phyloP scores from a whole-genome alignment of 2,113 vertebrate genomes.

The Antennarius striatus region DNA sequence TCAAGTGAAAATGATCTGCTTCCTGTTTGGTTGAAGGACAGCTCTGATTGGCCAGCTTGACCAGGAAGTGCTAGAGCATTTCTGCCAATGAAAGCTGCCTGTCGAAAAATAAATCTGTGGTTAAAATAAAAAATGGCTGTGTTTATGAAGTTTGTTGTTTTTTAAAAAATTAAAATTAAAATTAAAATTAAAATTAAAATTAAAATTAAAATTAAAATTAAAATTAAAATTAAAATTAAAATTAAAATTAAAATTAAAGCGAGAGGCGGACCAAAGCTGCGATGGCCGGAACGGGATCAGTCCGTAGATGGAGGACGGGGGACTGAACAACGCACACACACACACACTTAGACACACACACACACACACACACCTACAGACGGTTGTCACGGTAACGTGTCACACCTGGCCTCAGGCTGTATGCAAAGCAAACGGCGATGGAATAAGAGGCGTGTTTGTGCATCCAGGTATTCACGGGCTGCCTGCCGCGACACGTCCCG shows the following conservation, averaged over 20 bases:
- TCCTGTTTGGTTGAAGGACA: background rate
- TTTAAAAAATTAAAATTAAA: no score
- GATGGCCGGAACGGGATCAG: background rate
- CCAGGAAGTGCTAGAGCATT: background rate
- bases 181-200: no score
- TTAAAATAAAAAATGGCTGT: no score
- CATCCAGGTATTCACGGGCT: background rate
- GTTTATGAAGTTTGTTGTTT: no score
- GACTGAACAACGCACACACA: conserved; percentile 10
- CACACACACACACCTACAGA: conserved; percentile 3
- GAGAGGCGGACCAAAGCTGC: background rate
- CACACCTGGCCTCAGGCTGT: conserved; percentile 41
- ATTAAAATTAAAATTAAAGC: background rate
- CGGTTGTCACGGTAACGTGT: conserved; percentile 31
- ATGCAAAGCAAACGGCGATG: conserved; percentile 61
- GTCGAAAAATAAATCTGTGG: no score
- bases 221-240: no score
- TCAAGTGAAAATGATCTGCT: background rate
- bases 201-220: no score
- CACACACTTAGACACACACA: background rate
- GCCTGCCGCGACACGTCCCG: conserved; percentile 41
- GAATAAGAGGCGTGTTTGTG: conserved; percentile 13
- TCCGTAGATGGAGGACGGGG: background rate
- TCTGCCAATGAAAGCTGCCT: no score
- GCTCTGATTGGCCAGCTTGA: background rate